Conservation (phyloP, 2,113 vertebrate genomes). For the Corapipo altera region DNA sequence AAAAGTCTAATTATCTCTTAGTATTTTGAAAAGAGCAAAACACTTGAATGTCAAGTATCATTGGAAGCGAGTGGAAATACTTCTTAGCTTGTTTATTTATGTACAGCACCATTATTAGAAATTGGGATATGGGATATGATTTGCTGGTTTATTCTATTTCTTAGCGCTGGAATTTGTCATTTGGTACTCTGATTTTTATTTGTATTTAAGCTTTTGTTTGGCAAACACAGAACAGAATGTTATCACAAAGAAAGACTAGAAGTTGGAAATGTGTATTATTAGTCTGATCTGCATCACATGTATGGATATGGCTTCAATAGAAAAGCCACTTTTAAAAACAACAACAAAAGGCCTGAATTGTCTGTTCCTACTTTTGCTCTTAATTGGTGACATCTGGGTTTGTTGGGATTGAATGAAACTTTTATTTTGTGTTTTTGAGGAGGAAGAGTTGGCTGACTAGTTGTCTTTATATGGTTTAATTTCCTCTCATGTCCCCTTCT, state of each 20-base stretch:
- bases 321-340: conserved; percentile 20
- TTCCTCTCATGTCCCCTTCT: conserved; percentile 29
- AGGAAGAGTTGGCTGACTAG: conserved; percentile 46
- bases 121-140: not conserved
- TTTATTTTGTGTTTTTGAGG: conserved; percentile 64
- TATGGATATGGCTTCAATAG: conserved; percentile 6
- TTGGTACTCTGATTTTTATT: not conserved
- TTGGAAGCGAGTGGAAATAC: not conserved
- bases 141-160: not conserved
- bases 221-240: not conserved
- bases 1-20: not conserved
- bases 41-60: not conserved
- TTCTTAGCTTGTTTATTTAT: not conserved
- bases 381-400: conserved; percentile 59
- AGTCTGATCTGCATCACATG: not conserved
- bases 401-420: conserved; percentile 40
- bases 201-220: conserved; percentile 4
- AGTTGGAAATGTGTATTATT: not conserved
- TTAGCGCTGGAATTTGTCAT: not conserved
- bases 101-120: not conserved
- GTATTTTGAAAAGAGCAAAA: not conserved
- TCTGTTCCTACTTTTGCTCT: conserved; percentile 47
- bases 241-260: conserved; percentile 13
- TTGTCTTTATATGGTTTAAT: conserved; percentile 51
- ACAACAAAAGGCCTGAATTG: conserved; percentile 11